Percentiles rank a stretch among this genome's conserved stretches.
phyloP scores from a whole-genome alignment of 2,888 invertebrate genomes.

The Spodoptera picta region DNA sequence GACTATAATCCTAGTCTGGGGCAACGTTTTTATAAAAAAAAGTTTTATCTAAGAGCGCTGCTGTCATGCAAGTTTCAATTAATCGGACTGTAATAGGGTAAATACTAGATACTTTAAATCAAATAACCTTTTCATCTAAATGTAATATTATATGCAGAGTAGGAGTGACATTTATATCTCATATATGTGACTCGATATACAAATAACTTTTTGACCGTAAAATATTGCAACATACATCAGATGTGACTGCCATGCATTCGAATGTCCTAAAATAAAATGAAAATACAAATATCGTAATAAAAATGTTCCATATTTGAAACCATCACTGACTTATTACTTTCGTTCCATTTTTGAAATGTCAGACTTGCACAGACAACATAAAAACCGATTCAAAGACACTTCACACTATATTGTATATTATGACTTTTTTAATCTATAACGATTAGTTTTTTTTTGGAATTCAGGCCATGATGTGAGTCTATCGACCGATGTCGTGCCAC shows the following conservation, averaged over 20 bases:
- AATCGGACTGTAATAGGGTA: too few species aligned
- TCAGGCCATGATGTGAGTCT: conserved; percentile 37
- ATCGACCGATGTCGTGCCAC: conserved; percentile 65
- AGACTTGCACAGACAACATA: neutral
- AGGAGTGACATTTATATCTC: conserved; percentile 16
- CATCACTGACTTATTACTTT: too few species aligned
- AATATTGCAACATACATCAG: neutral
- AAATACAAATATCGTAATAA: too few species aligned
- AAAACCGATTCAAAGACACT: too few species aligned
- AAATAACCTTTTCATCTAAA: neutral
- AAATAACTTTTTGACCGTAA: neutral
- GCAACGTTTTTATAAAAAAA: too few species aligned
- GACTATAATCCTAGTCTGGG: too few species aligned
- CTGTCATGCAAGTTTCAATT: too few species aligned
- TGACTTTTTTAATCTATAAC: conserved; percentile 5
- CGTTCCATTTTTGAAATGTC: conserved; percentile 4
- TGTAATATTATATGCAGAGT: conserved; percentile 15
- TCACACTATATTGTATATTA: too few species aligned
- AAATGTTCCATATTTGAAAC: too few species aligned
- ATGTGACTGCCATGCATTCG: neutral
- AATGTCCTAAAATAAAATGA: too few species aligned
- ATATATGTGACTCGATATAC: conserved; percentile 1
- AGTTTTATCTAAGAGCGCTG: too few species aligned
- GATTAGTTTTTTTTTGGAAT: conserved; percentile 11
- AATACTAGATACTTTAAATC: too few species aligned